phyloP scores from a whole-genome alignment of 2,797 vertebrate genomes.

The Hozukius guyotensis region DNA sequence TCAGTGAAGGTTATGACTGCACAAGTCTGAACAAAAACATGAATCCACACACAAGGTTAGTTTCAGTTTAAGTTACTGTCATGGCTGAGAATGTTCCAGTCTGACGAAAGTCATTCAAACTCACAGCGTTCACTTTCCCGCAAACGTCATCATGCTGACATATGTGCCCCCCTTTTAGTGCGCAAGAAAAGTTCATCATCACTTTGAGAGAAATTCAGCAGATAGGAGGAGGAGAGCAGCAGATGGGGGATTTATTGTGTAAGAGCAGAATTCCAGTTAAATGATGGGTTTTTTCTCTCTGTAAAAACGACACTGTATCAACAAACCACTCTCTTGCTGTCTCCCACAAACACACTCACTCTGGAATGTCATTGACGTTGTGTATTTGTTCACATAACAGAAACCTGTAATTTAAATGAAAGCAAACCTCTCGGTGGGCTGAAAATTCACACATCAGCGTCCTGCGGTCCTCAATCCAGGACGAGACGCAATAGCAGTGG shows the following conservation, averaged over 20 bases:
- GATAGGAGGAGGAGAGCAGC: conserved; percentile 9
- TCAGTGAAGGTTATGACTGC: neutral
- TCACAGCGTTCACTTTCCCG: neutral
- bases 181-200: conserved; percentile 4
- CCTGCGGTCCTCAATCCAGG: neutral
- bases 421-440: neutral
- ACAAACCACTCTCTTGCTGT: neutral
- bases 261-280: conserved; percentile 27
- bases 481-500: neutral
- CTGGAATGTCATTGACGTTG: neutral
- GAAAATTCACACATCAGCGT: neutral
- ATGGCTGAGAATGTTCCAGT: conserved; percentile 26
- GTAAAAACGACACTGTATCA: neutral
- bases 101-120: neutral
- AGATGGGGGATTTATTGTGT: neutral
- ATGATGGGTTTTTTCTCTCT: neutral
- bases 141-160: neutral
- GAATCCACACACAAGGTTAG: neutral
- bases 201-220: neutral
- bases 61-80: conserved; percentile 12
- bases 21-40: neutral
- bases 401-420: conserved; percentile 7
- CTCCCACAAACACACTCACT: neutral
- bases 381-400: conserved; percentile 8
- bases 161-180: neutral